Percentiles rank a stretch among this genome's conserved stretches.
Evolutionary conservation across 2,888 invertebrate species (phyloP).

Genomic region (Drosophila siamana): DNA sequence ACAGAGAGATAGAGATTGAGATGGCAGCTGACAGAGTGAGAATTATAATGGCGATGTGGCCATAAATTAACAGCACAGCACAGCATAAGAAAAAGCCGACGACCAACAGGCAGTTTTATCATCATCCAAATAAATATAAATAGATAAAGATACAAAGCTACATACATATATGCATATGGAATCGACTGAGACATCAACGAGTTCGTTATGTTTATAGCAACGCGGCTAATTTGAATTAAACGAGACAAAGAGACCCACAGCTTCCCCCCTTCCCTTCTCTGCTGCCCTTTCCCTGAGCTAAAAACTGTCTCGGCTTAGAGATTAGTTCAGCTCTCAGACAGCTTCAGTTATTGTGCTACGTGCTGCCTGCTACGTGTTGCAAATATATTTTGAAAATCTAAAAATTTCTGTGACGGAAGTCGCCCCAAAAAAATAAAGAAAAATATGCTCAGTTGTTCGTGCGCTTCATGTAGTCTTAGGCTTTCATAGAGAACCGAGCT

Average conservation of each 20-base stretch:
- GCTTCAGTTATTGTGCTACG: constrained; percentile 12
- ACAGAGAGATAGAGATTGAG: constrained; percentile 1
- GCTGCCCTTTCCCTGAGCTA: not conserved
- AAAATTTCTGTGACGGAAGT: constrained; percentile 61
- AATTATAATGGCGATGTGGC: constrained; percentile 65
- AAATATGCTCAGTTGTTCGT: constrained; percentile 29
- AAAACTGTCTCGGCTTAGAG: not conserved
- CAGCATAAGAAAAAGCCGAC: constrained; percentile 32
- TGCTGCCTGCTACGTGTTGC: constrained; percentile 61
- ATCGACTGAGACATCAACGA: constrained; percentile 60
- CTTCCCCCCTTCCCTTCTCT: not conserved
- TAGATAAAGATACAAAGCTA: not conserved
- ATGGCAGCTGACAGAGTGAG: constrained; percentile 39
- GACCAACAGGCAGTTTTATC: constrained; percentile 31
- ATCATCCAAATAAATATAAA: constrained; percentile 16
- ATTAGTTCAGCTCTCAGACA: not conserved
- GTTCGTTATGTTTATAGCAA: constrained; percentile 38
- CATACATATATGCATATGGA: not conserved
- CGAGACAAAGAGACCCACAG: constrained; percentile 17
- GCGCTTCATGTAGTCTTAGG: constrained; percentile 19
- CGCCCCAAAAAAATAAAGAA: constrained; percentile 10
- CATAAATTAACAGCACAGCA: constrained; percentile 55
- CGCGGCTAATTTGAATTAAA: constrained; percentile 59
- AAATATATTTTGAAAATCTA: constrained; percentile 60
- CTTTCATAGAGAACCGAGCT: no score